Percentiles rank a stretch among this genome's conserved stretches.
Conservation (phyloP, 2,888 invertebrate genomes). For the Melipona beecheii region DNA sequence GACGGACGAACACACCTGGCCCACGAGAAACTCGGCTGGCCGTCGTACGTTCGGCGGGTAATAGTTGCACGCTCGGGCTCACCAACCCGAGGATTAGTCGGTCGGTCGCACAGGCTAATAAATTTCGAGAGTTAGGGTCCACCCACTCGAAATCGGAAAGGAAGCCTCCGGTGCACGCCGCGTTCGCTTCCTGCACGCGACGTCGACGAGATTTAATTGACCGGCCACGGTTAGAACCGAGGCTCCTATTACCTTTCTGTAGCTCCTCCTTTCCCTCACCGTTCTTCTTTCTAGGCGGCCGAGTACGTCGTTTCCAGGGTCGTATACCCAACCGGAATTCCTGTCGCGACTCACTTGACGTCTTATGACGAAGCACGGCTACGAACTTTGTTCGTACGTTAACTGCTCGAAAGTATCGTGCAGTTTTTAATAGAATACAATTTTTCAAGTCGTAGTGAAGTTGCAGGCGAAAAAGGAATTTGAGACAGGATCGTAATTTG, state of each 20-base stretch:
- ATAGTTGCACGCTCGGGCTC: slow-evolving; percentile 67
- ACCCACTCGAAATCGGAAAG: slow-evolving; percentile 75
- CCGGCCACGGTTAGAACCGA: slow-evolving; percentile 66
- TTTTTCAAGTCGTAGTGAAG: too few relatives aligned
- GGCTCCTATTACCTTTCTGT: slow-evolving; percentile 55
- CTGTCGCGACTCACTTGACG: slow-evolving; percentile 41
- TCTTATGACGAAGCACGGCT: slow-evolving; percentile 37
- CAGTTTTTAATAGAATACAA: too few relatives aligned
- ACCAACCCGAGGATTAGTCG: slow-evolving; percentile 66
- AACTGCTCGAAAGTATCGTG: neutral
- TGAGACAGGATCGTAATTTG: too few relatives aligned
- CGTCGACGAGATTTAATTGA: slow-evolving; percentile 75
- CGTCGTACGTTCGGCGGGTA: slow-evolving; percentile 55
- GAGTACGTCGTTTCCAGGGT: slow-evolving; percentile 4
- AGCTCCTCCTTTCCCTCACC: neutral
- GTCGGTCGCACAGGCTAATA: slow-evolving; percentile 73
- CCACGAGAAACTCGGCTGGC: slow-evolving; percentile 27
- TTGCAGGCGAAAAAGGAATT: too few relatives aligned
- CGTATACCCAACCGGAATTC: slow-evolving; percentile 37
- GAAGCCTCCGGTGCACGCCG: slow-evolving; percentile 73
- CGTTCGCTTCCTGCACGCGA: slow-evolving; percentile 73
- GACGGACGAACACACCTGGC: slow-evolving; percentile 33
- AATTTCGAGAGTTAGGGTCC: slow-evolving; percentile 70
- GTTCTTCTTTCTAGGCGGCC: slow-evolving; percentile 46
- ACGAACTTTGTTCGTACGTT: neutral